Evolutionary conservation across 2,113 vertebrate genomes (phyloP), one percentile per base, ranked within the genome.

Genomic region (Amazona guildingii): DNA sequence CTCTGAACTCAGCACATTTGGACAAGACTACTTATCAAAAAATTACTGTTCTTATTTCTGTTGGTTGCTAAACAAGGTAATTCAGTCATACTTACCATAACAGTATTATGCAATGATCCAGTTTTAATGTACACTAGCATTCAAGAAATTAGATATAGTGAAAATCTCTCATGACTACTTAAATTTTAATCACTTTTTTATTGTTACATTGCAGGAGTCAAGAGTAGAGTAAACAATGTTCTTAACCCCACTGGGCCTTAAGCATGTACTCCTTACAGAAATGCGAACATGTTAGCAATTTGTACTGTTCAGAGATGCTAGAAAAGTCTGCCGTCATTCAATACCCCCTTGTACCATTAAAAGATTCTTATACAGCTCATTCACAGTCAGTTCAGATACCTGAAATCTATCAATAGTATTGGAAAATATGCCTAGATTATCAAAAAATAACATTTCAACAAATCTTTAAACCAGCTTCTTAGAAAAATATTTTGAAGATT

Each of bases 131-230:
- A 89, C 74, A 78, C 39, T 80, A 92, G 94, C 82, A 89, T 88
- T 94, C 79, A 94, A 97, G 97, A 97, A 97, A 97, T 97, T 96
- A 96, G 92, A 97, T 92, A 95, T 93, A 96, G 69, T 14, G 1
- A 97, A 96, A 96, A 94, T 79, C 97, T 97, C 96, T 96, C 89
- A 92, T 95, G 96, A 90, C 93, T 97, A 97, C 94, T 97, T 97
- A 97, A 97, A 97, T 94, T 97, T 97, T 97, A 97, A 97, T 97
- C 95, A 94, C 94, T 96, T 96, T 95, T 97, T 97, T 97, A 97
- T 92, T 97, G 95, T 97, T 97, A 78, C 93, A 95, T 88, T 96
- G 89, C 92, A 89, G 82, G 94, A 97, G 88, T 97, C 93, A 94
- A 92, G 95, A 96, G 86, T 84, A 96, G 96, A 97, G 96, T 97